Evolutionary conservation across 2,113 vertebrate species (phyloP).

Genomic region (Notothenia coriiceps): DNA sequence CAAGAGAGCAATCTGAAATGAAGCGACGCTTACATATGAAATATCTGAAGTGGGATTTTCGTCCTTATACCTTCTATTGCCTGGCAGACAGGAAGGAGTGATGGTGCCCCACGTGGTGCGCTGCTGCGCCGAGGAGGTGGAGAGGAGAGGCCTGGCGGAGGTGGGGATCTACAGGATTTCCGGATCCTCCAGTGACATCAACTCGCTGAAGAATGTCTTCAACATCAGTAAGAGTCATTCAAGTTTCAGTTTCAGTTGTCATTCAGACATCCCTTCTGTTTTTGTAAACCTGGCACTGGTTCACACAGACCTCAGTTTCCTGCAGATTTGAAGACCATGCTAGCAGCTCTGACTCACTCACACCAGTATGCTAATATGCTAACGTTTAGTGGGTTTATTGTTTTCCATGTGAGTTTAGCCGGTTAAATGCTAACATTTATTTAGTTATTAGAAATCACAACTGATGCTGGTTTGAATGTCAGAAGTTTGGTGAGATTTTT

Average conservation of each 20-base stretch:
- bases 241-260: not conserved
- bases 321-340: not conserved
- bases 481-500: too few relatives aligned
- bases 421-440: too few relatives aligned
- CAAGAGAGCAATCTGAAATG: not conserved
- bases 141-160: conserved; percentile 81
- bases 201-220: conserved; percentile 75
- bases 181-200: conserved; percentile 74
- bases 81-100: conserved; percentile 79
- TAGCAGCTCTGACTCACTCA: not conserved
- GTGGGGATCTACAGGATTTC: conserved; percentile 85
- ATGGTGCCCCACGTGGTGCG: conserved; percentile 83
- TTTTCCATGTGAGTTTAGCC: too few relatives aligned
- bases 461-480: too few relatives aligned
- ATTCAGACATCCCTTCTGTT: not conserved
- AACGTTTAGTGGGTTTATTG: too few relatives aligned
- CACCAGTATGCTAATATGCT: too few relatives aligned
- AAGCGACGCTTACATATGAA: not conserved
- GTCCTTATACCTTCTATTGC: not conserved
- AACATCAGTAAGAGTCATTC: conserved; percentile 76
- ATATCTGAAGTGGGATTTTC: conserved; percentile 15
- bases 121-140: conserved; percentile 82
- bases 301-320: not conserved
- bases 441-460: too few relatives aligned
- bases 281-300: not conserved